Evolutionary conservation across 1,140 invertebrate genomes (phyloP), one percentile per base, ranked within the genome.

Genomic region (Heliconius congener): DNA sequence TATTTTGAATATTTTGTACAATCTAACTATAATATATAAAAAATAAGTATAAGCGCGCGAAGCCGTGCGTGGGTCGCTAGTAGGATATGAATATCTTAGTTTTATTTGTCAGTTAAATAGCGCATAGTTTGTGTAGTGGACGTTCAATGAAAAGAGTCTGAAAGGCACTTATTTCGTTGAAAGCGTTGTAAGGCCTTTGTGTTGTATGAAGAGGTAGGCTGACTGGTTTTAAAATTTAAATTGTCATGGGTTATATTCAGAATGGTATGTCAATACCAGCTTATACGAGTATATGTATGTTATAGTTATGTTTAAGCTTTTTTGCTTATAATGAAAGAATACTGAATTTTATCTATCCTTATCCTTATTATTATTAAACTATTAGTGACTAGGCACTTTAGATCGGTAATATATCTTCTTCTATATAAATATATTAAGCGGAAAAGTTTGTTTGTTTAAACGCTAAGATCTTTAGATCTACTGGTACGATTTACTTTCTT

Each of bases 121-220:
- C 34, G 19, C 71, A 39, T 72, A 37, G 71, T 72, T 42, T 72
- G 37, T 72, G 71, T 72, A 72, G 30, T 37, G 71, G 71, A 72
- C 60, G 27, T 66, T 66, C 60, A 76, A 70, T 76, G 74, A 71
- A 76, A 76, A 76, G 60, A 66, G 60, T 72, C 71, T 72, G 71
- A 77, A 77, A 77, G 76, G 76, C 76, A 77, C 76, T 77, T 77
- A 77, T 77, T 77, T 37, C 70, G 76, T 77, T 77, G 76, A 77
- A 77, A 77, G 76, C 74, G 23, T 76, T 76, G 52, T 70, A 76
- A 42, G 34, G 70, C 76, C 75, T 77, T 77, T 77, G 76, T 77
- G 76, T 27, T 75, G 73, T 71, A 46, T 76, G 60, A 72, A 77
- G 57, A 72, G 70, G 76, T 46, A 77, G 76, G 70, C 34, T 77